Evolutionary conservation across 1,140 invertebrate species (phyloP).

Genomic region (Drosophila trapezifrons): DNA sequence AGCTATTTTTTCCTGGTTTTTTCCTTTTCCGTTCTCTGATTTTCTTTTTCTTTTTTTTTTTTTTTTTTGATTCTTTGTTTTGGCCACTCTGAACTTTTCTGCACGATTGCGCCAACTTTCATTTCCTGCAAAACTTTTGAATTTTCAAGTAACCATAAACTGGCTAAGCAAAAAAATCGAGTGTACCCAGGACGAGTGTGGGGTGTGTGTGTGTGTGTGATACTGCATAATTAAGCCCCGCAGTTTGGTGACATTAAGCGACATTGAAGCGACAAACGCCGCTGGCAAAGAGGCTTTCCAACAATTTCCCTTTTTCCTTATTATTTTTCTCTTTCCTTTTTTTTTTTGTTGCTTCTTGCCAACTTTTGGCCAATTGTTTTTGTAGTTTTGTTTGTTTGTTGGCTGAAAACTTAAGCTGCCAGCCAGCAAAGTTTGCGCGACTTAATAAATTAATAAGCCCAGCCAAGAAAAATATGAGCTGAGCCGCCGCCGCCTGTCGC

Average conservation of each 20-base stretch:
- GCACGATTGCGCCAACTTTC: conserved; percentile 75
- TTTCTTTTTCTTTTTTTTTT: too few relatives aligned
- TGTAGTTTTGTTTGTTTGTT: conserved; percentile 74
- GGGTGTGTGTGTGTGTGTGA: conserved; percentile 47
- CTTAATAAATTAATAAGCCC: conserved; percentile 64
- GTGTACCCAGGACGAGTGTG: conserved; percentile 5
- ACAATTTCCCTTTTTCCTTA: conserved; percentile 28
- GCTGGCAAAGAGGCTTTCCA: conserved; percentile 57
- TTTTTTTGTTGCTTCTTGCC: conserved; percentile 29
- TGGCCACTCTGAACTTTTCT: conserved; percentile 60
- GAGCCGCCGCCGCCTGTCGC: too few relatives aligned
- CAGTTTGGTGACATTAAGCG: conserved; percentile 70
- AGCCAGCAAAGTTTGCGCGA: conserved; percentile 44
- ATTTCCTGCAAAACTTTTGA: conserved; percentile 71
- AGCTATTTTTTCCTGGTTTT: conserved; percentile 27
- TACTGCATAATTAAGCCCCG: conserved; percentile 67
- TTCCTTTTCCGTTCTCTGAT: conserved; percentile 17
- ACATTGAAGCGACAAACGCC: conserved; percentile 66
- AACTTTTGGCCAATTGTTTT: conserved; percentile 60
- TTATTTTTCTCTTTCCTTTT: not conserved
- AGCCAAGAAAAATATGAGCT: conserved; percentile 55
- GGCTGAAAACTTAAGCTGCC: conserved; percentile 63
- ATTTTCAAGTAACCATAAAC: conserved; percentile 65
- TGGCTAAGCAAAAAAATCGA: conserved; percentile 37
- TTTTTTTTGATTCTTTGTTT: conserved; percentile 28